Evolutionary conservation across 2,797 vertebrate species (phyloP).

Genomic region (Corythornis leucogaster): DNA sequence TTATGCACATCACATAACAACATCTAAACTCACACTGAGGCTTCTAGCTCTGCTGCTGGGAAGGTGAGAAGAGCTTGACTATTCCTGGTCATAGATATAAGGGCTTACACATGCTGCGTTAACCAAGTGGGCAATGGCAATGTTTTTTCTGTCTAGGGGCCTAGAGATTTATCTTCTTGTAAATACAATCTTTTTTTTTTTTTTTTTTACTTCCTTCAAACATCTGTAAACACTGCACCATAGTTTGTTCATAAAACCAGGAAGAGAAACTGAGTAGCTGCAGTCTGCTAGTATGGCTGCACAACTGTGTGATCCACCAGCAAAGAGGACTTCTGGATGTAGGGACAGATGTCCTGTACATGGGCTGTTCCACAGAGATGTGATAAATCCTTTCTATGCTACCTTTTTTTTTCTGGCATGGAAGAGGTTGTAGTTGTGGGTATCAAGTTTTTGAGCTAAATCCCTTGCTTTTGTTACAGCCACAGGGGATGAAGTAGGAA

Average conservation of each 20-base stretch:
- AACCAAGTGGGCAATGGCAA: neutral
- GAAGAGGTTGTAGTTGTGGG: neutral
- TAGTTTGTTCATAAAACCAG: neutral
- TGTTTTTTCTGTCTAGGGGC: neutral
- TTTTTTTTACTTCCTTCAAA: neutral
- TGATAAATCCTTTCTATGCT: neutral
- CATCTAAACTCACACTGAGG: neutral
- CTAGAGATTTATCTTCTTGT: neutral
- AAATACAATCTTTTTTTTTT: neutral
- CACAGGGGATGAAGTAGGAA: neutral
- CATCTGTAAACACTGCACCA: neutral
- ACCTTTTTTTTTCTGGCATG: neutral
- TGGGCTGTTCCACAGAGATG: neutral
- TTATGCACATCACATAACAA: neutral
- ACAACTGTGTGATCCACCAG: neutral
- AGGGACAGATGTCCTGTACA: neutral
- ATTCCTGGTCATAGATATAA: neutral
- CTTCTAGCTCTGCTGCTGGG: neutral
- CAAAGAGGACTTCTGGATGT: neutral
- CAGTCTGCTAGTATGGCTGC: neutral
- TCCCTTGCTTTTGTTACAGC: neutral
- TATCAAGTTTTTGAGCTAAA: constrained; percentile 12
- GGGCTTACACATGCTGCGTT: neutral
- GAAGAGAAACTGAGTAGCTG: neutral
- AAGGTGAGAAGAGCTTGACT: neutral